phyloP scores from a whole-genome alignment of 1,140 invertebrate genomes.

The Macrocentrus cingulum region DNA sequence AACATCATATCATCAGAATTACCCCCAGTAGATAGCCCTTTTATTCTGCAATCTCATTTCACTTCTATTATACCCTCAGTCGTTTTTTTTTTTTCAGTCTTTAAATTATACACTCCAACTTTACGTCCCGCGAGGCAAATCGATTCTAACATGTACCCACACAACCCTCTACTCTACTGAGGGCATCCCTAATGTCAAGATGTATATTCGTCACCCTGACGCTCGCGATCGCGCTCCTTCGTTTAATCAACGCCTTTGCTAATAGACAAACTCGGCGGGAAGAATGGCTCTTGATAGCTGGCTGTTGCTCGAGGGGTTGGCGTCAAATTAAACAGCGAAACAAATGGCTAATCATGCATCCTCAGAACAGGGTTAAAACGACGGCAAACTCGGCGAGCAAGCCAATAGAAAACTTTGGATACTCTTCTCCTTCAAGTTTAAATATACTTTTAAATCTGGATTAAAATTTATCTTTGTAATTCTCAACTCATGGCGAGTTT shows the following conservation, averaged over 20 bases:
- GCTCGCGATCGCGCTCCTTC: conserved; percentile 33
- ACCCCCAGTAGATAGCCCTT: conserved; percentile 14
- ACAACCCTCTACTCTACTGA: conserved; percentile 14
- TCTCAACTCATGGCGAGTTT: too few relatives aligned
- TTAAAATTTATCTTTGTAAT: too few relatives aligned
- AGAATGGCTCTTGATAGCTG: conserved; percentile 44
- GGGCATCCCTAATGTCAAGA: conserved; percentile 28
- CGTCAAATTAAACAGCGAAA: conserved; percentile 51
- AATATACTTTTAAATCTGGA: conserved; percentile 2
- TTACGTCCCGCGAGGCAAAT: background rate
- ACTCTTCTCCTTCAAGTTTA: background rate
- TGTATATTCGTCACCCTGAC: conserved; percentile 40
- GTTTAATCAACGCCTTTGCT: conserved; percentile 54
- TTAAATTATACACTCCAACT: conserved; percentile 25
- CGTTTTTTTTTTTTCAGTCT: conserved; percentile 43
- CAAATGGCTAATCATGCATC: conserved; percentile 55
- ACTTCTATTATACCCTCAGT: background rate
- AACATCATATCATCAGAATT: conserved; percentile 34
- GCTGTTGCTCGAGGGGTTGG: conserved; percentile 26
- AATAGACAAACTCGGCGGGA: conserved; percentile 53
- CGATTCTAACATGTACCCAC: background rate
- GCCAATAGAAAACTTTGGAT: background rate
- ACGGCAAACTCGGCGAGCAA: background rate
- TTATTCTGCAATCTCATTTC: background rate
- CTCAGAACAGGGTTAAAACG: conserved; percentile 21